These are phyloP conservation scores for Crocuta crocuta DNA, from an alignment of 2,113 vertebrate genomes.

Conservation along the genomic window DNA sequence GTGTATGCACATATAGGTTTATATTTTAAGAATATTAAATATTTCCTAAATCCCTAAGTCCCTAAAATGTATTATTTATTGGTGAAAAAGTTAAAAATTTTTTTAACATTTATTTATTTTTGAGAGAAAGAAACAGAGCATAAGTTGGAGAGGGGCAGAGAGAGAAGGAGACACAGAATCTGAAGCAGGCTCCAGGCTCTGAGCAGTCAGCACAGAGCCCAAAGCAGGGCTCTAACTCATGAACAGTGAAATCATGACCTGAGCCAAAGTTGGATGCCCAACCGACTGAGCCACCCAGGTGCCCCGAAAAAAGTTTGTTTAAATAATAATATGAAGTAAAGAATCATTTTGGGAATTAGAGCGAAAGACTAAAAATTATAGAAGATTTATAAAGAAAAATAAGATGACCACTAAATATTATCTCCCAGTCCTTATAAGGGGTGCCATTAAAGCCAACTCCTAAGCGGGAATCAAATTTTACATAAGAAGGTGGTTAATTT, in stretches of 20 bases:
- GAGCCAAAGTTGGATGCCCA: no score
- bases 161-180: no score
- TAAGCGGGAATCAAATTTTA: neutral
- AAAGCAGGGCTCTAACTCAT: no score
- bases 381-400: constrained; percentile 3
- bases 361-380: neutral
- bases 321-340: constrained; percentile 22
- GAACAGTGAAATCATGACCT: no score
- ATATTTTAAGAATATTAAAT: constrained; percentile 13
- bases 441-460: neutral
- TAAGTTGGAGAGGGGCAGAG: no score
- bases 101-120: no score
- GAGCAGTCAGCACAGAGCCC: no score
- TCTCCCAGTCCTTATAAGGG: neutral
- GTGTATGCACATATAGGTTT: neutral
- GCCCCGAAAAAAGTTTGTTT: neutral
- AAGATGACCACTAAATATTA: neutral
- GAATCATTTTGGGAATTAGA: neutral
- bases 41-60: neutral
- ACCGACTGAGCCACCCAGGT: no score
- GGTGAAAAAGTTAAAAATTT: neutral
- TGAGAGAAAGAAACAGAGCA: no score
- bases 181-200: no score
- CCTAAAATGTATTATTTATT: neutral
- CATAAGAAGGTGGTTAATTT: neutral